Conservation (phyloP, 2,888 invertebrate genomes). For the Drosophila borborema region DNA sequence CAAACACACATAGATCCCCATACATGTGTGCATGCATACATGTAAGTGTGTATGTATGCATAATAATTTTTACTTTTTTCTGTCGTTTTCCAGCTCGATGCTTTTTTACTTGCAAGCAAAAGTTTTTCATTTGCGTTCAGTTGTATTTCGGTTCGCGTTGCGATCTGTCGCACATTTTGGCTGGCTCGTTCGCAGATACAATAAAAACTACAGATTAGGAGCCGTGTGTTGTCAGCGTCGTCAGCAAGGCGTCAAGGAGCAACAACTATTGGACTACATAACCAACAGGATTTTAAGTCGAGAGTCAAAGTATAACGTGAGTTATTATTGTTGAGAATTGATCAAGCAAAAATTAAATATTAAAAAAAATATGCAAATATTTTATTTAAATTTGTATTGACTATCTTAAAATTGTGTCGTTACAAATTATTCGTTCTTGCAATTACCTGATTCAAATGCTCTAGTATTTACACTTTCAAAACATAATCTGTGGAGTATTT, state of each 20-base stretch:
- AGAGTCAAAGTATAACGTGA: constrained; percentile 39
- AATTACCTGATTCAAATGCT: background rate
- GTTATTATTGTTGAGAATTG: constrained; percentile 7
- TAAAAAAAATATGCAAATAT: background rate
- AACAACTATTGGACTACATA: constrained; percentile 28
- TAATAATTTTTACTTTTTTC: constrained; percentile 77
- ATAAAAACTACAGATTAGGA: constrained; percentile 32
- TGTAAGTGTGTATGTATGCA: constrained; percentile 60
- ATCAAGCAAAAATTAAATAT: too few species aligned
- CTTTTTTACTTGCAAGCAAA: constrained; percentile 82
- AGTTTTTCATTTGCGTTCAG: constrained; percentile 84
- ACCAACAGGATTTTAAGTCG: constrained; percentile 2
- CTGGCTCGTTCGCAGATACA: constrained; percentile 37
- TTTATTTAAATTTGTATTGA: too few species aligned
- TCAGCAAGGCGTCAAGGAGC: constrained; percentile 26
- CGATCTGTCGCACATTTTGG: constrained; percentile 81
- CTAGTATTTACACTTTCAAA: background rate
- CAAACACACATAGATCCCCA: constrained; percentile 55
- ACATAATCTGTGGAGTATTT: background rate
- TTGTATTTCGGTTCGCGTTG: constrained; percentile 83
- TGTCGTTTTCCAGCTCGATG: constrained; percentile 77
- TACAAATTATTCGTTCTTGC: background rate
- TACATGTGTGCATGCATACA: constrained; percentile 18
- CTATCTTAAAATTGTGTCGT: background rate
- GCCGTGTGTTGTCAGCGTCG: constrained; percentile 20